Evolutionary conservation across 1,140 invertebrate species (phyloP).

Genomic region (Diorhabda sublineata): DNA sequence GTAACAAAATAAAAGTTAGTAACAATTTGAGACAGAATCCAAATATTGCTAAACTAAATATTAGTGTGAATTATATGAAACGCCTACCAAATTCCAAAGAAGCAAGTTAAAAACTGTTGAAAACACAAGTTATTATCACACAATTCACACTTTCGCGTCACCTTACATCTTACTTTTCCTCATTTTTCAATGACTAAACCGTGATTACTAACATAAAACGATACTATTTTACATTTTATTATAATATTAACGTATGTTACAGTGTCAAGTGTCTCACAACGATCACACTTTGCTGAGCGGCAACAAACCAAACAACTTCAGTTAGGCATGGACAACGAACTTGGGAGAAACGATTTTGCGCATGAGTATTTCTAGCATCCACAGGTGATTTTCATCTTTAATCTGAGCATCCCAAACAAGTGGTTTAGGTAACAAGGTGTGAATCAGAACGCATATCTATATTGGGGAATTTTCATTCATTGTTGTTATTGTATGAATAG

Average conservation of each 20-base stretch:
- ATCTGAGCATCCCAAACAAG: neutral
- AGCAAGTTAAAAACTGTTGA: slow-evolving; percentile 16
- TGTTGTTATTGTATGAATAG: no score
- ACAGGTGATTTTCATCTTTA: slow-evolving; percentile 29
- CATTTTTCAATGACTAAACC: neutral
- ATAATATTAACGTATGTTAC: slow-evolving; percentile 9
- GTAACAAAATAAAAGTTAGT: slow-evolving; percentile 4
- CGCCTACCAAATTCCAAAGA: slow-evolving; percentile 38
- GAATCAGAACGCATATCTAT: no score
- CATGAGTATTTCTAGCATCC: slow-evolving; percentile 22
- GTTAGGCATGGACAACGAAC: slow-evolving; percentile 30
- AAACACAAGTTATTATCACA: neutral
- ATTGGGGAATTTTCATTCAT: no score
- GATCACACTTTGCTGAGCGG: neutral
- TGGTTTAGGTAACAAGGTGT: neutral
- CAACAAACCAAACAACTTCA: slow-evolving; percentile 28
- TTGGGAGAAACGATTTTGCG: slow-evolving; percentile 18
- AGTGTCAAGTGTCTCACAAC: slow-evolving; percentile 8
- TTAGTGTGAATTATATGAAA: slow-evolving; percentile 24
- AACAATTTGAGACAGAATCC: slow-evolving; percentile 9
- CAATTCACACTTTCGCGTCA: neutral
- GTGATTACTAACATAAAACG: slow-evolving; percentile 6
- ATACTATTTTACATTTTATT: slow-evolving; percentile 16
- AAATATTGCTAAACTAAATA: slow-evolving; percentile 8
- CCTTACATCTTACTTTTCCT: neutral